A percentile compares a stretch with the other conserved stretches of the same genome.
These are phyloP conservation scores for Drosophila stalkeri DNA, from an alignment of 2,888 invertebrate genomes.

Conservation along the genomic window DNA sequence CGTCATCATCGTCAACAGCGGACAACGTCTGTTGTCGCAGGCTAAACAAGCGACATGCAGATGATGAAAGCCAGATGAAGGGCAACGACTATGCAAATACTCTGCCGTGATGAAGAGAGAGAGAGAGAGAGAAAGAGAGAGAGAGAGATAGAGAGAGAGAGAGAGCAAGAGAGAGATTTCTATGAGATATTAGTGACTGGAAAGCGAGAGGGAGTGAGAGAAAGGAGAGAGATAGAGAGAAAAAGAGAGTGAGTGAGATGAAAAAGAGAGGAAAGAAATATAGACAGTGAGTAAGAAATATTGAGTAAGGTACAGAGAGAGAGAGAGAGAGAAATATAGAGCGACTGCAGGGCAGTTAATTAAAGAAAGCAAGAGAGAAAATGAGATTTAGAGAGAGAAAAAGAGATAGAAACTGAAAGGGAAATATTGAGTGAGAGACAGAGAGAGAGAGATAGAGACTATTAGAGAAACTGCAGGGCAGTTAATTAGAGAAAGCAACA, in stretches of 20 bases:
- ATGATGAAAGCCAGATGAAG: not conserved
- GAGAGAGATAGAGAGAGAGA: not conserved
- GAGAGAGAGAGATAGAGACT: not conserved
- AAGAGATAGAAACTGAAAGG: not conserved
- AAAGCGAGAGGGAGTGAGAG: not conserved
- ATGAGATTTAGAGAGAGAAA: too few relatives aligned
- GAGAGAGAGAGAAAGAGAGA: not conserved
- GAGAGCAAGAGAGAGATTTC: not conserved
- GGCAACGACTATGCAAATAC: constrained; percentile 30
- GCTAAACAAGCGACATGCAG: constrained; percentile 42
- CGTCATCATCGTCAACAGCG: constrained; percentile 61
- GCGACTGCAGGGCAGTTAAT: too few relatives aligned
- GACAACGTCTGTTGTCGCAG: constrained; percentile 39
- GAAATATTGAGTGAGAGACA: not conserved
- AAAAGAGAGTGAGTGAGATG: too few relatives aligned
- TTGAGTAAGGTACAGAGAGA: not conserved
- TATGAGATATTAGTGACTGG: too few relatives aligned
- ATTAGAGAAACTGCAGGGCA: too few relatives aligned
- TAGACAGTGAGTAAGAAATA: not conserved
- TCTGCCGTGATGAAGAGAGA: not conserved
- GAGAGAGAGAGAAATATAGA: not conserved
- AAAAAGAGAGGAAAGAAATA: not conserved
- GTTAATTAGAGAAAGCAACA: too few relatives aligned
- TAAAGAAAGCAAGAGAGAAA: too few relatives aligned
- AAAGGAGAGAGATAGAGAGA: not conserved